phyloP scores from a whole-genome alignment of 2,797 vertebrate genomes.

The Gobio occitaniae region DNA sequence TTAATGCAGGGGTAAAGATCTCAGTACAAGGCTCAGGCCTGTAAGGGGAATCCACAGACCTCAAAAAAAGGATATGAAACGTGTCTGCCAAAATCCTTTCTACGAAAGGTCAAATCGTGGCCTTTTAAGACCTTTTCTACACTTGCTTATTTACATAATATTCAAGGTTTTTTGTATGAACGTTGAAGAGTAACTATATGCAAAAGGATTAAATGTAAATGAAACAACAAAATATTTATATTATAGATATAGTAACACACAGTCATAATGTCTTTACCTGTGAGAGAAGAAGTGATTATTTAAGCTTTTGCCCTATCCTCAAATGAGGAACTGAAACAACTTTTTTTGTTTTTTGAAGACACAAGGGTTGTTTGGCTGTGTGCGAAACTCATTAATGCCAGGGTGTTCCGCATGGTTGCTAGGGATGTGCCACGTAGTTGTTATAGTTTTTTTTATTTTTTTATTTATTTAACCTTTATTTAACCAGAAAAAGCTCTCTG shows the following conservation, averaged over 20 bases:
- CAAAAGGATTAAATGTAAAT: conserved; percentile 32
- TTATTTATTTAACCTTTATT: too few relatives aligned
- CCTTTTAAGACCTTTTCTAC: conserved; percentile 51
- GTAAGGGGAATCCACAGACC: conserved; percentile 58
- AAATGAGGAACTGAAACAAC: conserved; percentile 7
- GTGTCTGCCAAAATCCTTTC: conserved; percentile 54
- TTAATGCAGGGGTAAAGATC: conserved; percentile 43
- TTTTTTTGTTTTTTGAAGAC: not conserved
- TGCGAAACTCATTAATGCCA: not conserved
- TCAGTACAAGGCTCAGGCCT: conserved; percentile 38
- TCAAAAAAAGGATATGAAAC: conserved; percentile 64
- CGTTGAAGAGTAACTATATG: conserved; percentile 52
- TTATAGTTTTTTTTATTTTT: too few relatives aligned
- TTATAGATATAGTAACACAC: not conserved
- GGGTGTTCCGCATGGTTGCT: not conserved
- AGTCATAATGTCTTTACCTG: not conserved
- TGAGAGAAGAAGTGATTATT: conserved; percentile 12
- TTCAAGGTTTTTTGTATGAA: conserved; percentile 27
- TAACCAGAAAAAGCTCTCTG: too few relatives aligned
- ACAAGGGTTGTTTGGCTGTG: not conserved
- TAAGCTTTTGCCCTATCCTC: not conserved
- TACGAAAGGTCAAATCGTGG: conserved; percentile 59
- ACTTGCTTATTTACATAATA: conserved; percentile 38
- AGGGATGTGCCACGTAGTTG: not conserved
- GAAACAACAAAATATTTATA: conserved; percentile 14